Percentiles rank a stretch among this genome's conserved stretches.
Evolutionary conservation across 2,797 vertebrate genomes (phyloP).

Genomic region (Tinamus major): DNA sequence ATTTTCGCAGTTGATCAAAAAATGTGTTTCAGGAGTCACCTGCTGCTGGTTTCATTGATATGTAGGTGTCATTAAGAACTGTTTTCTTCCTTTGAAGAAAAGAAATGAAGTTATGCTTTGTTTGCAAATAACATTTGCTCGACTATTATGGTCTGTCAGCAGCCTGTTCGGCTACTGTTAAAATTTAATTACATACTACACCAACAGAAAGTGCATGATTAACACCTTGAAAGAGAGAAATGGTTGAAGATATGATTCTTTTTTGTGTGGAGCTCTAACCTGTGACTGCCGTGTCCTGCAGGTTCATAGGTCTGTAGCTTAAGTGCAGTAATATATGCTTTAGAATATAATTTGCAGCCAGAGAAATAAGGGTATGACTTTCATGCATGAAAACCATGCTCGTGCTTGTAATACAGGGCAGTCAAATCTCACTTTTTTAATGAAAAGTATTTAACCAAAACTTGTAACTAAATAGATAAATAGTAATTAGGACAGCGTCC

Average conservation of each 20-base stretch:
- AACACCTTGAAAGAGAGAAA: background rate
- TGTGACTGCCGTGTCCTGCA: background rate
- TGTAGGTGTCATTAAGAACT: background rate
- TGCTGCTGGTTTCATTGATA: background rate
- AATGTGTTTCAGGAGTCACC: background rate
- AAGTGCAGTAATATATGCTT: background rate
- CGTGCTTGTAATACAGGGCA: background rate
- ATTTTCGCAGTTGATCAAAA: background rate
- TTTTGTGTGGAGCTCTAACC: background rate
- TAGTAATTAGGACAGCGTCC: background rate
- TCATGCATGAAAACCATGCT: background rate
- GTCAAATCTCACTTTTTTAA: background rate
- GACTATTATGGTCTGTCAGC: background rate
- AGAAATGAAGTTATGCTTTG: background rate
- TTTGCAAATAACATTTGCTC: background rate
- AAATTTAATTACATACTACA: background rate
- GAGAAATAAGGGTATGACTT: background rate
- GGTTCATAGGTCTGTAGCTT: background rate
- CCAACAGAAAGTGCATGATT: background rate
- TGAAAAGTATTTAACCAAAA: background rate
- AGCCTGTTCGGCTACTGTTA: background rate
- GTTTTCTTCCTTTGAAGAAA: background rate
- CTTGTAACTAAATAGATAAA: background rate
- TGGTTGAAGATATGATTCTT: background rate
- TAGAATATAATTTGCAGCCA: background rate